A percentile compares a stretch with the other conserved stretches of the same genome.
phyloP scores from a whole-genome alignment of 1,140 invertebrate genomes.

The Mamestra configurata region DNA sequence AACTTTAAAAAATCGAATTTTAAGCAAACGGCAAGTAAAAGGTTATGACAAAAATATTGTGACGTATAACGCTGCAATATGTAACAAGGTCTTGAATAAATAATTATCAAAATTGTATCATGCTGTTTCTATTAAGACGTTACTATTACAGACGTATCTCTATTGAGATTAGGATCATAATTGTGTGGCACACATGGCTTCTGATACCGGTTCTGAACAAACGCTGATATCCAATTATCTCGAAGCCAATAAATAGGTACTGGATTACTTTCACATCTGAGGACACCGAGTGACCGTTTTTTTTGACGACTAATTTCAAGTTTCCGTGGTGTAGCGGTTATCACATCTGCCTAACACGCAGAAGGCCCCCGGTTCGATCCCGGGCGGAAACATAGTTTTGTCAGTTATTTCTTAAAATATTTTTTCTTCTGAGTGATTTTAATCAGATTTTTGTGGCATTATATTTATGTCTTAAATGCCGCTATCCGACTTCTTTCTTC shows the following conservation, averaged over 20 bases:
- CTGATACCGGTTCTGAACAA: conserved; percentile 3
- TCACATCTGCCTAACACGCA: conserved; percentile 64
- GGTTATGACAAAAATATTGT: too few species aligned
- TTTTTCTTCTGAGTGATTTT: not conserved
- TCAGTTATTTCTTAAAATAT: not conserved
- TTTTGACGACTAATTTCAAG: not conserved
- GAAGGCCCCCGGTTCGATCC: conserved; percentile 62
- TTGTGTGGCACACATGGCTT: not conserved
- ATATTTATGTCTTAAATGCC: not conserved
- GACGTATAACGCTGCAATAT: too few species aligned
- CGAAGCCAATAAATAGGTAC: not conserved
- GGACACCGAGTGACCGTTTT: not conserved
- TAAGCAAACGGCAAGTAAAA: too few species aligned
- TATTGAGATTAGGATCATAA: not conserved
- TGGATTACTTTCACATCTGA: conserved; percentile 23
- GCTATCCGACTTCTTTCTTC: too few species aligned
- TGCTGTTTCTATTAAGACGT: too few species aligned
- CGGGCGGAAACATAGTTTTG: conserved; percentile 59
- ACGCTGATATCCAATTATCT: not conserved
- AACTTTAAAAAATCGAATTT: too few species aligned
- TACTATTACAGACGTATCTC: not conserved
- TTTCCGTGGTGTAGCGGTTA: conserved; percentile 64
- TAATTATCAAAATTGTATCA: too few species aligned
- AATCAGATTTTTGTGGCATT: not conserved
- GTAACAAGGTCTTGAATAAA: too few species aligned